These are phyloP conservation scores for Montipora efflorescens DNA, from an alignment of 64 coral and sea anemone genomes.

Conservation along the genomic window DNA sequence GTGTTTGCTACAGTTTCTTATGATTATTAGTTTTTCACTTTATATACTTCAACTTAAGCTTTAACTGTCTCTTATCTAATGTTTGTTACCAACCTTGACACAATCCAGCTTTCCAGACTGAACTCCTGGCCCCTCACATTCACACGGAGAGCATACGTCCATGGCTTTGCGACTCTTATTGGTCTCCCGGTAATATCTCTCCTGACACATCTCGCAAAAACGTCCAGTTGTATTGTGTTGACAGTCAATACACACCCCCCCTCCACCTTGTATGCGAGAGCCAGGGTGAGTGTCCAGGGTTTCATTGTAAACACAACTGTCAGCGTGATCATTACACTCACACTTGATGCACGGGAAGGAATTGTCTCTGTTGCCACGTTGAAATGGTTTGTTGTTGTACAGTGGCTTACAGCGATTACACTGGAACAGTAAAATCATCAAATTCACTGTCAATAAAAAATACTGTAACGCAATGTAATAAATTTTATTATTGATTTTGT, in stretches of 20 bases:
- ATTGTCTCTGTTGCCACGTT: constrained; percentile 57
- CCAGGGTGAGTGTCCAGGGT: constrained; percentile 72
- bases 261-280: constrained; percentile 65
- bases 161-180: constrained; percentile 69
- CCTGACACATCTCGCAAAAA: constrained; percentile 85
- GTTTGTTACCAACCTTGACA: constrained; percentile 70
- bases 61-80: background rate
- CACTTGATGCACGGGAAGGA: constrained; percentile 89
- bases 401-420: constrained; percentile 89
- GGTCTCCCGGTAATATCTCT: constrained; percentile 76
- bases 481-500: too few species aligned
- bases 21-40: too few species aligned
- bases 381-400: constrained; percentile 95
- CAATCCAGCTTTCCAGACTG: constrained; percentile 70
- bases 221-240: constrained; percentile 92
- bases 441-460: background rate
- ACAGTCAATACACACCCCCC: constrained; percentile 86
- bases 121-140: constrained; percentile 84
- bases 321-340: constrained; percentile 88
- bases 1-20: too few species aligned
- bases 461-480: too few species aligned
- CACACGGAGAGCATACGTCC: constrained; percentile 87
- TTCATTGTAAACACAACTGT: constrained; percentile 86
- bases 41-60: too few species aligned
- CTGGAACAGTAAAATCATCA: constrained; percentile 18